Conservation (phyloP, 2,888 invertebrate genomes). For the Mimachlamys varia region DNA sequence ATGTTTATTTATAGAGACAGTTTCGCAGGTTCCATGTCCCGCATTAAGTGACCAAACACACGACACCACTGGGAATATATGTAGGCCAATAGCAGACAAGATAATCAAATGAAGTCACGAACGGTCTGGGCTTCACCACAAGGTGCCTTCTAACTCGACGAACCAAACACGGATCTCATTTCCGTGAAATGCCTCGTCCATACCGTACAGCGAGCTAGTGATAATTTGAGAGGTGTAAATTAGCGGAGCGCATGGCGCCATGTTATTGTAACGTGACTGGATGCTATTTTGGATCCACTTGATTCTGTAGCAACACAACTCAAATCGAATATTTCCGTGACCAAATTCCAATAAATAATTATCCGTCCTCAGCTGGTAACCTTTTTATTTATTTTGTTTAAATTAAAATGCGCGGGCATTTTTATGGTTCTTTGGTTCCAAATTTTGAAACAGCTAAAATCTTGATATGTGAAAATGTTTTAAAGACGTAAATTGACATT, state of each 20-base stretch:
- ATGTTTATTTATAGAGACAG: not conserved
- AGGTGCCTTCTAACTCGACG: not conserved
- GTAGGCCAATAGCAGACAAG: not conserved
- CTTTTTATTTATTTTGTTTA: too few species aligned
- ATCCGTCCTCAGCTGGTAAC: too few species aligned
- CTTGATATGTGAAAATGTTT: too few species aligned
- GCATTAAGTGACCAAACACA: not conserved
- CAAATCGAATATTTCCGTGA: not conserved
- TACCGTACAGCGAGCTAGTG: not conserved
- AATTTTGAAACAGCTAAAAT: too few species aligned
- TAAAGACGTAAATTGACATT: too few species aligned
- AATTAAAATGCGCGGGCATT: too few species aligned
- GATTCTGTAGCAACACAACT: not conserved
- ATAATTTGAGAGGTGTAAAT: not conserved
- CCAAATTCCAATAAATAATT: not conserved
- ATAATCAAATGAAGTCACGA: not conserved
- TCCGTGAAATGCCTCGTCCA: not conserved
- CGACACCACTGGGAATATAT: constrained; percentile 4
- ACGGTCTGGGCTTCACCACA: not conserved
- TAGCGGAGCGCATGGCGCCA: not conserved
- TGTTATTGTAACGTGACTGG: not conserved
- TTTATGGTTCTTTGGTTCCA: too few species aligned
- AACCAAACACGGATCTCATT: not conserved
- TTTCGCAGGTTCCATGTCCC: not conserved
- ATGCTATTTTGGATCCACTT: not conserved